Percentiles rank a stretch among this genome's conserved stretches.
phyloP scores from a whole-genome alignment of 2,888 invertebrate genomes.

The Parnassius orleans region DNA sequence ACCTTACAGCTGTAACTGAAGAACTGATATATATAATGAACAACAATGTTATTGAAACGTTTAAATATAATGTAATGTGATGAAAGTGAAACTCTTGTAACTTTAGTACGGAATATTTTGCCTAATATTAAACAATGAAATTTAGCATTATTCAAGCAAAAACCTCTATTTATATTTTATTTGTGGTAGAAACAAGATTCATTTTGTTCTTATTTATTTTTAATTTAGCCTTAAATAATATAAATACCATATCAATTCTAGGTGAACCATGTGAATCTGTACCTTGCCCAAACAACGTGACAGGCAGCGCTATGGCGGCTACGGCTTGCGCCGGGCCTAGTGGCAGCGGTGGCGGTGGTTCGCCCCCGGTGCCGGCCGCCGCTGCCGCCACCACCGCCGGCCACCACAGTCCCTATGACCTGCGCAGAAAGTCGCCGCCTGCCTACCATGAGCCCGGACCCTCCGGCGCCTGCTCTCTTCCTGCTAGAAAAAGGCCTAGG shows the following conservation, averaged over 20 bases:
- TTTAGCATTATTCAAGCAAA: too few relatives aligned
- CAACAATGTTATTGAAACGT: too few relatives aligned
- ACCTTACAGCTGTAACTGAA: too few relatives aligned
- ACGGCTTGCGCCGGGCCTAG: conserved; percentile 75
- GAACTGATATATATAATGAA: too few relatives aligned
- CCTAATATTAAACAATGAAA: too few relatives aligned
- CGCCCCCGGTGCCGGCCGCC: conserved; percentile 77
- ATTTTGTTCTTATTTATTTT: conserved; percentile 1
- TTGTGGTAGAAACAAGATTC: too few relatives aligned
- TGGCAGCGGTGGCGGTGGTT: conserved; percentile 74
- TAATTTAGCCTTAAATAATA: conserved; percentile 6
- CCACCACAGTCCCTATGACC: conserved; percentile 94
- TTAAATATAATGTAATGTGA: too few relatives aligned
- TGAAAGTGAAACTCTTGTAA: too few relatives aligned
- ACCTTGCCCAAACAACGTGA: conserved; percentile 86
- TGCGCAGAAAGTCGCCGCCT: conserved; percentile 90
- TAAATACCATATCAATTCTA: conserved; percentile 49
- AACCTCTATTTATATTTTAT: too few relatives aligned
- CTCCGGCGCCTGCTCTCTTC: conserved; percentile 84
- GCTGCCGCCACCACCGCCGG: conserved; percentile 85
- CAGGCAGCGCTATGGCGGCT: conserved; percentile 73
- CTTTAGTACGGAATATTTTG: too few relatives aligned
- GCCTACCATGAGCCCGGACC: conserved; percentile 87
- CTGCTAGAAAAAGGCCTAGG: conserved; percentile 91
- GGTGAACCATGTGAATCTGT: conserved; percentile 90